Evolutionary conservation across 2,797 vertebrate genomes (phyloP).

Genomic region (Ctenopoma kingsleyae): DNA sequence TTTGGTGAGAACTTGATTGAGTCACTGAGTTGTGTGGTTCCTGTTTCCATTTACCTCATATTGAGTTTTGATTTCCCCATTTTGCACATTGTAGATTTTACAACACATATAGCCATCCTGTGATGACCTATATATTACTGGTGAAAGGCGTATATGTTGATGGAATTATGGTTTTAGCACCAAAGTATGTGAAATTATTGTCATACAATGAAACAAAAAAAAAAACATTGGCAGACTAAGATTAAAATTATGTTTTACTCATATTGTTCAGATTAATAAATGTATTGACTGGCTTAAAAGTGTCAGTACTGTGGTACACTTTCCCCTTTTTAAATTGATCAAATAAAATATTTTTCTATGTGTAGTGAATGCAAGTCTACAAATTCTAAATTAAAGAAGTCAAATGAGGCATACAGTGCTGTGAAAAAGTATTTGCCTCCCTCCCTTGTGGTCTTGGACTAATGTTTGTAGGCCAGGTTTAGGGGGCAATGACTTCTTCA

Average conservation of each 20-base stretch:
- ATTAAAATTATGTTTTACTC: neutral
- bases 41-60: constrained; percentile 50
- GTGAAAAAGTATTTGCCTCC: too few species aligned
- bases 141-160: neutral
- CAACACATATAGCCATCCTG: neutral
- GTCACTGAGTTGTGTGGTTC: constrained; percentile 31
- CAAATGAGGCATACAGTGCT: neutral
- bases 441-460: too few species aligned
- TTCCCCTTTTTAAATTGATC: neutral
- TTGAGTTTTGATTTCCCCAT: constrained; percentile 34
- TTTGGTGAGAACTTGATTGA: constrained; percentile 32
- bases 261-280: constrained; percentile 3
- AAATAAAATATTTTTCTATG: constrained; percentile 7
- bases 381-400: neutral
- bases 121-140: constrained; percentile 3
- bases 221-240: neutral
- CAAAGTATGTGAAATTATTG: constrained; percentile 25
- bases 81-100: constrained; percentile 43
- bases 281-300: constrained; percentile 22
- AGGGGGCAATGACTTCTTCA: too few species aligned
- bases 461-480: too few species aligned
- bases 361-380: constrained; percentile 3
- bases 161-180: neutral
- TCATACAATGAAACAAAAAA: neutral
- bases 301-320: constrained; percentile 13